Conservation (phyloP, 1,140 invertebrate genomes). For the Calliopsis andreniformis region DNA sequence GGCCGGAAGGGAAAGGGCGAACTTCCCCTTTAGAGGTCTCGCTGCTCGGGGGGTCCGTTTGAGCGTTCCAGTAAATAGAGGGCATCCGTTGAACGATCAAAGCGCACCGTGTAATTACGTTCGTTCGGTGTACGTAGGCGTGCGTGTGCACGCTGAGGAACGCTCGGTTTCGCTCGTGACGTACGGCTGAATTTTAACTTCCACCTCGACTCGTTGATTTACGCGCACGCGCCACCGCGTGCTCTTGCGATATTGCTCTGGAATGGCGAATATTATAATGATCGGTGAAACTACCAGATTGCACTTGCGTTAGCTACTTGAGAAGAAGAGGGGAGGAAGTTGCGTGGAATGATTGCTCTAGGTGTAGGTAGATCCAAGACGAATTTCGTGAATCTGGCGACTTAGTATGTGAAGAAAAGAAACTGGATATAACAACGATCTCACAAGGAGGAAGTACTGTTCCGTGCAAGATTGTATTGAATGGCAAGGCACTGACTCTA, state of each 20-base stretch:
- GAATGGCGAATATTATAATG: conserved; percentile 10
- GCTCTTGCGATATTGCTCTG: not conserved
- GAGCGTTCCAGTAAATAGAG: conserved; percentile 21
- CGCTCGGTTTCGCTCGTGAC: not conserved
- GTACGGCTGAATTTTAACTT: conserved; percentile 36
- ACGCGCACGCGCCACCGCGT: not conserved
- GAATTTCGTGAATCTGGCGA: too few species aligned
- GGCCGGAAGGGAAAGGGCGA: conserved; percentile 25
- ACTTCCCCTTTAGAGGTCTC: not conserved
- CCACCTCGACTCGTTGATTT: conserved; percentile 21
- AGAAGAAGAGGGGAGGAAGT: too few species aligned
- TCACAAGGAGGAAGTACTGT: too few species aligned
- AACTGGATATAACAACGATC: too few species aligned
- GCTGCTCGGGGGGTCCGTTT: not conserved
- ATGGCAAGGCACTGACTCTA: too few species aligned
- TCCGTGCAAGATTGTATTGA: too few species aligned
- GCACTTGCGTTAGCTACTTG: too few species aligned
- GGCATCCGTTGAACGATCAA: conserved; percentile 41
- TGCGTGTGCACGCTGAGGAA: not conserved
- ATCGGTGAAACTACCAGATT: not conserved
- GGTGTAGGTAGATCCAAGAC: too few species aligned
- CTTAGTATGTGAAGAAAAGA: too few species aligned
- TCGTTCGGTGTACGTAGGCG: conserved; percentile 1
- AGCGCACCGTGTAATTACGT: conserved; percentile 45
- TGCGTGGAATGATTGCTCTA: too few species aligned